Evolutionary conservation across 2,888 invertebrate genomes (phyloP), one percentile per base, ranked within the genome.

Genomic region (Cheilosia urbana): DNA sequence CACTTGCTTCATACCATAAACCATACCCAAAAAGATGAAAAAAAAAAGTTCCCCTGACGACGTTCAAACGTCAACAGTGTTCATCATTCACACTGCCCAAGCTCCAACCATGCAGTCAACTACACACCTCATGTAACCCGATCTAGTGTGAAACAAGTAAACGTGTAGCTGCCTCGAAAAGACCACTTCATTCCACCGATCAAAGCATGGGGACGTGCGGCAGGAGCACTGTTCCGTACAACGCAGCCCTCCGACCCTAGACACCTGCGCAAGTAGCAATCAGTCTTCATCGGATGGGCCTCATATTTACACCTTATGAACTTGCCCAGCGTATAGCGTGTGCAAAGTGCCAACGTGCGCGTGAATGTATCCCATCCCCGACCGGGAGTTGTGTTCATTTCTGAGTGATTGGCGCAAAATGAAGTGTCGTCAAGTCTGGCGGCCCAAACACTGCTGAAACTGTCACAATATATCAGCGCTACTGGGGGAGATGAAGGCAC

Each of bases 371-470:
- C 15, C 60, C 24, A 19, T 24, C 51, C 15, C 11, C 40, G 15
- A n/a, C 6, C 21, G n/a, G 45, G 24, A 69, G 30, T 42, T 42
- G 30, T 62, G 63, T 45, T 81, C 76, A 76, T 62, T 80, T 71
- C 76, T 85, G 66, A 80, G n/a, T 72, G 85, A 81, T 77, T 77
- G 45, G 72, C 76, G 81, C 30, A 49, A 81, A 85, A 81, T 81
- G 62, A 68, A 81, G 45, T 85, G 81, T 77, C 85, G 30, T 60
- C 71, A 30, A 13, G 51, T 47, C 37, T 71, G 71, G 34, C 66
- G 24, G 4, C 40, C 53, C 45, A 49, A 21, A 65, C 37, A 57
- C 60, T 17, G 57, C 49, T 51, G 19, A 24, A 66, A 66, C 76
- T 85, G 85, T 71, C 76, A 63, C 62, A 85, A 62, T 49, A 65